phyloP scores from a whole-genome alignment of 2,113 vertebrate genomes.

The Poeciliopsis turrubarensis region DNA sequence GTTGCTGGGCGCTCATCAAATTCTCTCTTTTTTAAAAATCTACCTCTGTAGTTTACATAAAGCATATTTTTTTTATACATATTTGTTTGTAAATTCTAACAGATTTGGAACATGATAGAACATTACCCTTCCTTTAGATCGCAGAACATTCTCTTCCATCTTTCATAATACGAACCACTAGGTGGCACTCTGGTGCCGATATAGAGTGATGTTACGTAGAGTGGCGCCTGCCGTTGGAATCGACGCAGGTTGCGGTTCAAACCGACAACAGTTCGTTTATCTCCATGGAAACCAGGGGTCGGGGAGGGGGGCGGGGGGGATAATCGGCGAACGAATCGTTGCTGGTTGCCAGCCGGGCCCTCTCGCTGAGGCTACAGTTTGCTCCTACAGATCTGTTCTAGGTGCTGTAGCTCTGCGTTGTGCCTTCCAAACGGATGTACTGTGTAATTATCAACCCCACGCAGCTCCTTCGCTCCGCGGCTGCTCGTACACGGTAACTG shows the following conservation, averaged over 20 bases:
- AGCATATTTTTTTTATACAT: neutral
- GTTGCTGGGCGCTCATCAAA: neutral
- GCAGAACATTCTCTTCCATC: too few species aligned
- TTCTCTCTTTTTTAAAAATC: neutral
- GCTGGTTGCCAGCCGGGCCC: neutral
- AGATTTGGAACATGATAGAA: too few species aligned
- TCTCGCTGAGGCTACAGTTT: neutral
- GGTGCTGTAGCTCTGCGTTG: slow-evolving; percentile 23
- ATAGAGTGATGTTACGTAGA: slow-evolving; percentile 35
- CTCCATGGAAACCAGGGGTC: neutral
- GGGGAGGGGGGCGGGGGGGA: neutral
- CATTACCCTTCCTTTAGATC: too few species aligned
- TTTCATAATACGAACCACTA: slow-evolving; percentile 16
- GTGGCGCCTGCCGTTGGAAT: neutral
- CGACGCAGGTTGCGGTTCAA: neutral
- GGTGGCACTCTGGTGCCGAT: slow-evolving; percentile 6
- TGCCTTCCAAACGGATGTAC: neutral
- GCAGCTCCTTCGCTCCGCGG: slow-evolving; percentile 31
- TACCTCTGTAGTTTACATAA: neutral
- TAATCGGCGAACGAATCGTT: neutral
- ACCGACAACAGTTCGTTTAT: neutral
- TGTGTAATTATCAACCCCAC: slow-evolving; percentile 7
- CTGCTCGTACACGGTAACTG: slow-evolving; percentile 51
- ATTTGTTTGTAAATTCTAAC: neutral
- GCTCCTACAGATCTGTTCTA: slow-evolving; percentile 3